Conservation (phyloP, 2,888 invertebrate species). For the Lathronympha strigana region DNA sequence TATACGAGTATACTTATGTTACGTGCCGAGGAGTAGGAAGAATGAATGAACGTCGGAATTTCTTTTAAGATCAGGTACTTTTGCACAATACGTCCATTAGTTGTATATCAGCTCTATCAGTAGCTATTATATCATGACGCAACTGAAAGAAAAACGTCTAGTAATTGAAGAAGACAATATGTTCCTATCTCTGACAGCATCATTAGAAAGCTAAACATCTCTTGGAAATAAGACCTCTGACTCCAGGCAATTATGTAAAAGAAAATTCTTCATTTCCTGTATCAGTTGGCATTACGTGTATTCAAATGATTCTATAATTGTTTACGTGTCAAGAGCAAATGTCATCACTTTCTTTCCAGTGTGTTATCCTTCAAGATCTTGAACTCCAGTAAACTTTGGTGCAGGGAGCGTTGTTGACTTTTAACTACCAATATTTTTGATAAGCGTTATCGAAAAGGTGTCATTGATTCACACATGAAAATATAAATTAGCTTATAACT, state of each 20-base stretch:
- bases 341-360: slow-evolving; percentile 1
- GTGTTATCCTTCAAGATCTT: slow-evolving; percentile 36
- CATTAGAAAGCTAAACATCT: slow-evolving; percentile 36
- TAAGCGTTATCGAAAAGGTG: slow-evolving; percentile 47
- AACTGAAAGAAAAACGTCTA: neutral
- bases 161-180: slow-evolving; percentile 15
- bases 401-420: slow-evolving; percentile 50
- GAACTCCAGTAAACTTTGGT: slow-evolving; percentile 44
- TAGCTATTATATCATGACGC: slow-evolving; percentile 16
- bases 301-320: slow-evolving; percentile 23
- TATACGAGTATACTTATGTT: too few species aligned
- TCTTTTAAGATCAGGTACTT: neutral
- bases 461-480: too few species aligned
- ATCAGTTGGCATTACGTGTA: slow-evolving; percentile 4
- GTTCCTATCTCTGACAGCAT: slow-evolving; percentile 15
- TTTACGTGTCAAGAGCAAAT: slow-evolving; percentile 2
- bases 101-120: neutral
- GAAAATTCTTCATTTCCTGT: slow-evolving; percentile 29
- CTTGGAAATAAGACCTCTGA: slow-evolving; percentile 24
- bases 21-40: too few species aligned
- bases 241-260: slow-evolving; percentile 30
- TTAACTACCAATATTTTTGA: slow-evolving; percentile 35
- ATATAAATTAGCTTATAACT: too few species aligned
- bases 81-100: slow-evolving; percentile 1
- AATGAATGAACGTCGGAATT: neutral